A percentile compares a stretch with the other conserved stretches of the same genome.
Evolutionary conservation across 2,797 vertebrate species (phyloP).

Genomic region (Otus scops): DNA sequence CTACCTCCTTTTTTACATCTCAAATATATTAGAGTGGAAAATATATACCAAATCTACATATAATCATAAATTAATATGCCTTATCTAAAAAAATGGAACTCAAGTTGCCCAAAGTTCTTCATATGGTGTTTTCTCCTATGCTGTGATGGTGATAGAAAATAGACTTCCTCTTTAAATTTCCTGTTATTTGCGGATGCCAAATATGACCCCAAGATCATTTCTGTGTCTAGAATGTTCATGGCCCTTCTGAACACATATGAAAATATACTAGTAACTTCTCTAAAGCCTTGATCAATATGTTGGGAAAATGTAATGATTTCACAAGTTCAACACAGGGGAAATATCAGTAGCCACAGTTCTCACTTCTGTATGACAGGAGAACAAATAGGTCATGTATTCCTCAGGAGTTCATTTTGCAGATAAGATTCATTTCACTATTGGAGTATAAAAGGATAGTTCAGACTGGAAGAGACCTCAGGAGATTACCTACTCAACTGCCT

Average conservation of each 20-base stretch:
- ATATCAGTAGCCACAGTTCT: background rate
- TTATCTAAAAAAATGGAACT: background rate
- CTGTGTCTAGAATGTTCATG: background rate
- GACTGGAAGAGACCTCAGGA: background rate
- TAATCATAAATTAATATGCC: background rate
- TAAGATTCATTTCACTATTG: background rate
- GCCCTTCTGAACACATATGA: background rate
- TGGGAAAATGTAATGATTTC: background rate
- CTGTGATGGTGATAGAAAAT: background rate
- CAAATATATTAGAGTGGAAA: background rate
- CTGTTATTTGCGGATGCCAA: background rate
- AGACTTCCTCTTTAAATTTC: background rate
- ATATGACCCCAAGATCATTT: background rate
- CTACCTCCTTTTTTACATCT: background rate
- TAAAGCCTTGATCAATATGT: background rate
- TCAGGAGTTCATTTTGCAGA: background rate
- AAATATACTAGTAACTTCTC: background rate
- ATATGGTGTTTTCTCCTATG: background rate
- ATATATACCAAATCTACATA: background rate
- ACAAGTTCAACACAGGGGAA: background rate
- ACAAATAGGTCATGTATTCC: background rate
- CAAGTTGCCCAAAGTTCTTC: background rate
- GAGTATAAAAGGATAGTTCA: background rate
- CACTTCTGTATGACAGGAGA: background rate
- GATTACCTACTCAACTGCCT: background rate